Percentiles rank a stretch among this genome's conserved stretches.
Conservation (phyloP, 2,113 vertebrate genomes). For the Melanerpes formicivorus region DNA sequence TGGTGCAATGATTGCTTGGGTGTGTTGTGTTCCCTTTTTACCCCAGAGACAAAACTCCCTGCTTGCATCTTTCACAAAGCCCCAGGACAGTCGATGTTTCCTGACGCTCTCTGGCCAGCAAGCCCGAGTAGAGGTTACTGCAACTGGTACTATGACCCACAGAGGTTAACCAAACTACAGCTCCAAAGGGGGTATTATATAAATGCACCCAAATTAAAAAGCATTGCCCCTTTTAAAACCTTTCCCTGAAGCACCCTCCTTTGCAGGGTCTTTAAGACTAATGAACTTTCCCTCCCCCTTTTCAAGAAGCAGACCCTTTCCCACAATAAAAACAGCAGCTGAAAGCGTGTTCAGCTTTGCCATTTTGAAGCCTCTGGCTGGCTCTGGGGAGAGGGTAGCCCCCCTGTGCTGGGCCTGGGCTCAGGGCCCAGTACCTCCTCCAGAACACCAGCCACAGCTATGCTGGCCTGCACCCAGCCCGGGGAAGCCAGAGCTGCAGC, state of each 20-base stretch:
- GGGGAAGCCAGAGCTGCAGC: not conserved
- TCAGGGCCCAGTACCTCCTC: not conserved
- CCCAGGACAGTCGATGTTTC: not conserved
- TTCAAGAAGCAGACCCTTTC: not conserved
- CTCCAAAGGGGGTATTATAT: constrained; percentile 41
- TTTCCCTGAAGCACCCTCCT: constrained; percentile 11
- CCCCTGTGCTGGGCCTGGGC: not conserved
- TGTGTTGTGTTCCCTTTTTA: not conserved
- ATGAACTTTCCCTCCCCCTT: accelerated
- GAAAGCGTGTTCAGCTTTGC: accelerated
- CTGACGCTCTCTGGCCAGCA: not conserved
- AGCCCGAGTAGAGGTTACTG: not conserved
- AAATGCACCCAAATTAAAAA: constrained; percentile 20
- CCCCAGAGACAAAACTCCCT: not conserved
- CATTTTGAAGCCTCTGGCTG: not conserved
- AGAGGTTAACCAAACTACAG: constrained; percentile 64
- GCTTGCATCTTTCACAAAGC: not conserved
- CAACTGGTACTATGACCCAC: not conserved
- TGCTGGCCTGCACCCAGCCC: not conserved
- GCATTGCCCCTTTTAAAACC: not conserved
- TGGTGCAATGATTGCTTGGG: not conserved
- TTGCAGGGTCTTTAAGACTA: not conserved
- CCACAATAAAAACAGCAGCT: not conserved
- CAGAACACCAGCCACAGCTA: not conserved
- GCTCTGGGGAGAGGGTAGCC: not conserved